Evolutionary conservation across 30 jellyfish, hydroid and myxozoan species (phyloP).

Genomic region (Clytia hemisphaerica): DNA sequence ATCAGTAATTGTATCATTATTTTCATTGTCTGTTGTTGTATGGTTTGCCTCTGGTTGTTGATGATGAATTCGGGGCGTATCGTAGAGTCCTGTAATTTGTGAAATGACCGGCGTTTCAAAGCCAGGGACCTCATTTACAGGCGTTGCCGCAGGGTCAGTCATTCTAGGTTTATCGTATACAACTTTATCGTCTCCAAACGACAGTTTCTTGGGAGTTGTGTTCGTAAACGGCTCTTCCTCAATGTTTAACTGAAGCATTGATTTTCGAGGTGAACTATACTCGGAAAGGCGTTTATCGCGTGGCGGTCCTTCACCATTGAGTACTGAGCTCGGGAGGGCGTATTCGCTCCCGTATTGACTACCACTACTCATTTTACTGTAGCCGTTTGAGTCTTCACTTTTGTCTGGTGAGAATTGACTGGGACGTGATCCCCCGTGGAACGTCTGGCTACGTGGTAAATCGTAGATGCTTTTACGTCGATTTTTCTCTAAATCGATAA

Average conservation of each 20-base stretch:
- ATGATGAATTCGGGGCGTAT: slow-evolving; percentile 13
- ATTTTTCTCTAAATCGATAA: not conserved
- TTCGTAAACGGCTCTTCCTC: too few species aligned
- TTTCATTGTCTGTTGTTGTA: not conserved
- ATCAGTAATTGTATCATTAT: not conserved
- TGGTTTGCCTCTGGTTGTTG: not conserved
- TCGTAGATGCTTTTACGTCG: not conserved
- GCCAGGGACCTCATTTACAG: not conserved
- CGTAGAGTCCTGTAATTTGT: not conserved
- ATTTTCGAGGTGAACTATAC: slow-evolving; percentile 12
- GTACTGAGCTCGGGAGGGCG: slow-evolving; percentile 1
- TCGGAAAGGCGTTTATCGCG: not conserved
- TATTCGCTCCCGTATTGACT: not conserved
- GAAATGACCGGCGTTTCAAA: not conserved
- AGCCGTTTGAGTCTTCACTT: not conserved
- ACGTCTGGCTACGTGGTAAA: not conserved
- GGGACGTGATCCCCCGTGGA: not conserved
- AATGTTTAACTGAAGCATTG: too few species aligned
- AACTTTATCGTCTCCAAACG: not conserved
- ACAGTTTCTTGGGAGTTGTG: not conserved
- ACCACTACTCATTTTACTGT: not conserved
- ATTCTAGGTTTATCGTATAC: slow-evolving; percentile 7
- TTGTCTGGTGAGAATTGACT: not conserved
- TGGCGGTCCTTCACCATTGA: not conserved
- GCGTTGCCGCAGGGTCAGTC: not conserved